Evolutionary conservation across 1,140 invertebrate species (phyloP).

Genomic region (Drosophila obscura): DNA sequence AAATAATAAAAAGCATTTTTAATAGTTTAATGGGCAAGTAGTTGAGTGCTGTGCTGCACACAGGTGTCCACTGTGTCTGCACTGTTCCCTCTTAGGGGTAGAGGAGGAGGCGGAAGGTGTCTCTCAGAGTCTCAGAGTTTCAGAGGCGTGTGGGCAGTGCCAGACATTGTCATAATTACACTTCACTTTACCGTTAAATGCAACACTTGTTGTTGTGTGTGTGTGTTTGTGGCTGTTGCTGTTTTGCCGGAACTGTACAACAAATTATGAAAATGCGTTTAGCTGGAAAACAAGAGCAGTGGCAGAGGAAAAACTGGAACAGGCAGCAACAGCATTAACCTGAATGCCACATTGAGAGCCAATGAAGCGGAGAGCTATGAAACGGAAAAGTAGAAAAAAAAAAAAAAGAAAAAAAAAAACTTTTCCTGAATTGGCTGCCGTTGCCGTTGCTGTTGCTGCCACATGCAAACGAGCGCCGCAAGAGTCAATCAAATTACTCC

Average conservation of each 20-base stretch:
- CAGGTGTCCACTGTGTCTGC: constrained; percentile 9
- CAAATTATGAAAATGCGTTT: constrained; percentile 80
- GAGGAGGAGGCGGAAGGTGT: not conserved
- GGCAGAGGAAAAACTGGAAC: constrained; percentile 68
- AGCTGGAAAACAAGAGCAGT: constrained; percentile 50
- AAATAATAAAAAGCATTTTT: constrained; percentile 76
- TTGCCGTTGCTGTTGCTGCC: not conserved
- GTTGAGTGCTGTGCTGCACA: constrained; percentile 10
- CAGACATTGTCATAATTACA: constrained; percentile 58
- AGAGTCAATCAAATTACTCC: constrained; percentile 76
- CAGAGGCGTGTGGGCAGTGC: constrained; percentile 36
- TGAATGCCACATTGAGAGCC: constrained; percentile 71
- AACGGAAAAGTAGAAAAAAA: constrained; percentile 4
- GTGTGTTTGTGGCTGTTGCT: not conserved
- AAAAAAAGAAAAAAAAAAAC: no score
- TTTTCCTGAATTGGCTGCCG: constrained; percentile 43
- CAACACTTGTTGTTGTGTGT: constrained; percentile 58
- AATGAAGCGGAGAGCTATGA: constrained; percentile 46
- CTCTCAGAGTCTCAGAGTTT: no score
- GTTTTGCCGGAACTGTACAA: constrained; percentile 71
- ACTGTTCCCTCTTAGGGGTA: not conserved
- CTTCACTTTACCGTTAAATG: constrained; percentile 73
- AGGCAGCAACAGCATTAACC: constrained; percentile 67
- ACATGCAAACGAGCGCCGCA: constrained; percentile 74
- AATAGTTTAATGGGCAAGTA: constrained; percentile 62